These are phyloP conservation scores for Cantharis nigra DNA, from an alignment of 2,888 invertebrate genomes.

Conservation along the genomic window DNA sequence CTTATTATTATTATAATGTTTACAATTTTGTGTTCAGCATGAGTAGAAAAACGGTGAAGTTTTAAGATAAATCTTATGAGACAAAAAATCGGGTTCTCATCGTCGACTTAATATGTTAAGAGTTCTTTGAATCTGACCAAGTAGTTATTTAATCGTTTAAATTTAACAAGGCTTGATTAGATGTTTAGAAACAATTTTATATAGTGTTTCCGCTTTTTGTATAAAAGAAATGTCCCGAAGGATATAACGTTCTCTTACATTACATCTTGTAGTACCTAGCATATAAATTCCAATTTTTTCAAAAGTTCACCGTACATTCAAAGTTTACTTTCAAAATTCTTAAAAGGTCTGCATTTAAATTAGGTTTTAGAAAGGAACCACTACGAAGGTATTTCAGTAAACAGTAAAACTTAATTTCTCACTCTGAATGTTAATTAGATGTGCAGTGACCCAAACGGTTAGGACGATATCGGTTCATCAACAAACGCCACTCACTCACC, in stretches of 20 bases:
- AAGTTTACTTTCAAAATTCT: neutral
- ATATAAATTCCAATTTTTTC: neutral
- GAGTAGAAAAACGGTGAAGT: slow-evolving; percentile 1
- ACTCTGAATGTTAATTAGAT: slow-evolving; percentile 44
- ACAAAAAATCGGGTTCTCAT: neutral
- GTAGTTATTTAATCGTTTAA: neutral
- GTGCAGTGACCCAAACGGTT: slow-evolving; percentile 43
- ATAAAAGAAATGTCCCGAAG: neutral
- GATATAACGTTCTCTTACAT: neutral
- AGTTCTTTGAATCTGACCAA: neutral
- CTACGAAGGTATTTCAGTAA: slow-evolving; percentile 18
- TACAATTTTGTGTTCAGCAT: slow-evolving; percentile 19
- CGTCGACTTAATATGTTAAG: neutral
- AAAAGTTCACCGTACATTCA: neutral
- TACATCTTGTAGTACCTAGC: neutral
- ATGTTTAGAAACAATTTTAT: neutral
- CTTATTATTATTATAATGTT: slow-evolving; percentile 30
- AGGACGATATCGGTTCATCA: slow-evolving; percentile 48
- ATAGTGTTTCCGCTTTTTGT: neutral
- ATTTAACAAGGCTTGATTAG: neutral
- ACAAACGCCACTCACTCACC: slow-evolving; percentile 49
- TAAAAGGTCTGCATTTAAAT: neutral
- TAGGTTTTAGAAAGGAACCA: slow-evolving; percentile 1
- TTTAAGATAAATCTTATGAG: neutral
- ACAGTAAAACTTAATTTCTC: slow-evolving; percentile 30